A percentile compares a stretch with the other conserved stretches of the same genome.
These are phyloP conservation scores for Cranoglanis bouderius DNA, from an alignment of 2,113 vertebrate genomes.

Conservation along the genomic window DNA sequence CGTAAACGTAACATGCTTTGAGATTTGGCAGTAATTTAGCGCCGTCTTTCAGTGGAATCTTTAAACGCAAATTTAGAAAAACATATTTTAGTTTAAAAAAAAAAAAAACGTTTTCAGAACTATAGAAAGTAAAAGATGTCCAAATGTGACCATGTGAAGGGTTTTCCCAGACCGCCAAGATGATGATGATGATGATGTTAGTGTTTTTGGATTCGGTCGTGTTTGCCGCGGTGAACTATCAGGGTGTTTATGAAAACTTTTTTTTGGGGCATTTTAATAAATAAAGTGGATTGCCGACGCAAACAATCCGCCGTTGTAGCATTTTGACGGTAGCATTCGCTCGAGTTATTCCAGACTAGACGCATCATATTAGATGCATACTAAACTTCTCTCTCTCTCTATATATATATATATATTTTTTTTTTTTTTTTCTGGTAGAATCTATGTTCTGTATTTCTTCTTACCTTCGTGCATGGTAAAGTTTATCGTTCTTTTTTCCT, in stretches of 20 bases:
- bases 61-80: no score
- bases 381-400: not conserved
- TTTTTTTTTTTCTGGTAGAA: not conserved
- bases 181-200: not conserved
- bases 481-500: slow-evolving; percentile 72
- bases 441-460: slow-evolving; percentile 40
- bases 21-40: no score
- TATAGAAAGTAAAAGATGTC: not conserved
- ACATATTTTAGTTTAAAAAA: not conserved
- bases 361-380: not conserved
- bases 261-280: slow-evolving; percentile 34
- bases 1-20: not conserved
- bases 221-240: slow-evolving; percentile 7
- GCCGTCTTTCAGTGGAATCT: no score
- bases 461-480: slow-evolving; percentile 73
- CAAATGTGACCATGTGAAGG: not conserved
- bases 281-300: slow-evolving; percentile 14
- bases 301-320: slow-evolving; percentile 23
- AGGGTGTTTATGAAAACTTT: slow-evolving; percentile 24
- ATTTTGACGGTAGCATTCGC: slow-evolving; percentile 26
- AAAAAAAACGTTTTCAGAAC: no score
- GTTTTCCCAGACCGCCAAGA: not conserved
- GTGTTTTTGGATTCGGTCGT: not conserved
- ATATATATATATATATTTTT: not conserved
- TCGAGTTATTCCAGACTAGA: not conserved